phyloP scores from a whole-genome alignment of 2,113 vertebrate genomes.

The Malaclemys terrapin region DNA sequence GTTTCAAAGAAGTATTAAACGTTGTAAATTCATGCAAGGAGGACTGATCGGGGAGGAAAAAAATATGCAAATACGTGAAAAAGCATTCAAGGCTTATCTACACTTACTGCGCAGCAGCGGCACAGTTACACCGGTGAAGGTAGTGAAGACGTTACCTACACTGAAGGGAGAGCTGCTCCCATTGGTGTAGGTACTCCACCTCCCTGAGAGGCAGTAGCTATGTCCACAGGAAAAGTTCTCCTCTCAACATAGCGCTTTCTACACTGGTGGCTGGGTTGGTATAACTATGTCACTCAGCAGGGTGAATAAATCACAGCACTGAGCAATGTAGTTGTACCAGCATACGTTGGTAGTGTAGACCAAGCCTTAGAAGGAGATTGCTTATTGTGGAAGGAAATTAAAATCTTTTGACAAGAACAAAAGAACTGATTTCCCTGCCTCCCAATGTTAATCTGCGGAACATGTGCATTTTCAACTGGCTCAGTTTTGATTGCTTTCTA shows the following conservation, averaged over 20 bases:
- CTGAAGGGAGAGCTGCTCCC: too few species aligned
- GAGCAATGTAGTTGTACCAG: too few species aligned
- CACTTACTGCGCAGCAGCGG: background rate
- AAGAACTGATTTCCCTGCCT: rapidly evolving
- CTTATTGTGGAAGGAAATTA: background rate
- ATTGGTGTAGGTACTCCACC: too few species aligned
- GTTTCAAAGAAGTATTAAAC: background rate
- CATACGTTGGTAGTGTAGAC: background rate
- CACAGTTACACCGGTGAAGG: background rate
- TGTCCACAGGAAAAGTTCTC: too few species aligned
- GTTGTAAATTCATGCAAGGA: background rate
- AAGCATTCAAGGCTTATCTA: background rate
- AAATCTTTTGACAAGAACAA: background rate
- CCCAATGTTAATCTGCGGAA: background rate
- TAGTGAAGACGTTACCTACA: too few species aligned
- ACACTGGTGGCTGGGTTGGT: too few species aligned
- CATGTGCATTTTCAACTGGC: background rate
- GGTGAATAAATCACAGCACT: too few species aligned
- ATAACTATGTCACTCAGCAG: too few species aligned
- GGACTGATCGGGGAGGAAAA: background rate
- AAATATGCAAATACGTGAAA: background rate
- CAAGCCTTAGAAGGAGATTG: background rate
- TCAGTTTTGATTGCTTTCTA: background rate
- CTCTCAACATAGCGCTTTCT: too few species aligned
- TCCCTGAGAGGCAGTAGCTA: too few species aligned